phyloP scores from a whole-genome alignment of 2,797 vertebrate genomes.

The Graptemys geographica region DNA sequence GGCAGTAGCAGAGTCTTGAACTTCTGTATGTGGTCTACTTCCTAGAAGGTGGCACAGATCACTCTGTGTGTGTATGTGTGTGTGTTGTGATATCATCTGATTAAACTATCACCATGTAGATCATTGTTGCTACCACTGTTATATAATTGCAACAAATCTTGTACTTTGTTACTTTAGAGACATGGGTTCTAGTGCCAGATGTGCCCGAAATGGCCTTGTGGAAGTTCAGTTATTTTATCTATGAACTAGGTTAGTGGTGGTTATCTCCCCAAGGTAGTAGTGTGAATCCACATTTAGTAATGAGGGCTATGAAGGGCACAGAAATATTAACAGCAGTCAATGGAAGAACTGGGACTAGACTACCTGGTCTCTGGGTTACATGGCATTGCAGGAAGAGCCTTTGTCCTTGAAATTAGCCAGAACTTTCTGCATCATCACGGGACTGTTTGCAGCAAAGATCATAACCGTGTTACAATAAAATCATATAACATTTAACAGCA shows the following conservation, averaged over 20 bases:
- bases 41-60: no score
- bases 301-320: not conserved
- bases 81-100: no score
- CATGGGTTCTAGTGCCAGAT: not conserved
- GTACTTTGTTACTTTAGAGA: not conserved
- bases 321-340: not conserved
- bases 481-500: not conserved
- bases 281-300: not conserved
- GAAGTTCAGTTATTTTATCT: not conserved
- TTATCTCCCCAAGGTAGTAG: not conserved
- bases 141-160: no score
- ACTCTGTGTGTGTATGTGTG: no score
- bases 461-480: not conserved
- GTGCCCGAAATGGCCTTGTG: not conserved
- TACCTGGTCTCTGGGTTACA: not conserved
- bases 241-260: not conserved
- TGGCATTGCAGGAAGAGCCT: not conserved
- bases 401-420: not conserved
- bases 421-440: not conserved
- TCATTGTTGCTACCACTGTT: no score
- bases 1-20: no score
- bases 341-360: not conserved
- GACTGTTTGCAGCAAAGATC: not conserved
- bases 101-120: no score
- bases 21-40: no score